Base-by-base conservation (phyloP, 1,140 invertebrate species). In the Euura lappo region DNA sequence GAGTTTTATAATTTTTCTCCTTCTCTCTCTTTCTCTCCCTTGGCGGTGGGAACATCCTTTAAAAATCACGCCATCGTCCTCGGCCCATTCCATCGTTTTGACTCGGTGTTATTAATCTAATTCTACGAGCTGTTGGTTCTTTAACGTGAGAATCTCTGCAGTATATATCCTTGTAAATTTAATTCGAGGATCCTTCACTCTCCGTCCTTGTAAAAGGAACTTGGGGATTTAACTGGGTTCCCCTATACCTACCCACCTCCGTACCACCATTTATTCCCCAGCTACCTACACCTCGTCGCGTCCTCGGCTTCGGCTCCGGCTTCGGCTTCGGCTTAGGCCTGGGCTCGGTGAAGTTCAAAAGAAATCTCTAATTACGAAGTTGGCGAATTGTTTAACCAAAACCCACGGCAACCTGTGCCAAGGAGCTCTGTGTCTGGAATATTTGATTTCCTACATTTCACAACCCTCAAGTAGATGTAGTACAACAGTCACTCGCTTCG, bases 101-200 rank as follows among this genome's bases (percentile, higher is more conserved):
- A 60, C 51, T 8, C 51, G 3, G 51, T 60, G 51, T 60, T 60
- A 60, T 60, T 60, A 60, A 60, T 60, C 51, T 60, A 60, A 60
- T 60, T n/a, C 51, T 60, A 60, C 51, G 51, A 60, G 51, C 51
- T 60, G 51, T 60, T 60, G 51, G 51, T 60, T 60, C 51, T 60
- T 60, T 60, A 60, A 60, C 51, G 51, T n/a, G 51, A 28, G 28
- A n/a, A 60, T 60, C 51, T 60, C 51, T 60, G 51, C 28, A 28
- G 28, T 28, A 28, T 60, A 60, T 60, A 60, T 60, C 51, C 13
- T 60, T 60, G 51, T n/a, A 60, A 60, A 60, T 60, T 60, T 60
- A 60, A 60, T 60, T 60, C 51, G 51, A 60, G 51, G 51, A 60
- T 60, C 51, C 51, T 60, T 60, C 51, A 60, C 51, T 60, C 51